Conservation (phyloP, 2,113 vertebrate genomes). For the Piliocolobus tephrosceles region DNA sequence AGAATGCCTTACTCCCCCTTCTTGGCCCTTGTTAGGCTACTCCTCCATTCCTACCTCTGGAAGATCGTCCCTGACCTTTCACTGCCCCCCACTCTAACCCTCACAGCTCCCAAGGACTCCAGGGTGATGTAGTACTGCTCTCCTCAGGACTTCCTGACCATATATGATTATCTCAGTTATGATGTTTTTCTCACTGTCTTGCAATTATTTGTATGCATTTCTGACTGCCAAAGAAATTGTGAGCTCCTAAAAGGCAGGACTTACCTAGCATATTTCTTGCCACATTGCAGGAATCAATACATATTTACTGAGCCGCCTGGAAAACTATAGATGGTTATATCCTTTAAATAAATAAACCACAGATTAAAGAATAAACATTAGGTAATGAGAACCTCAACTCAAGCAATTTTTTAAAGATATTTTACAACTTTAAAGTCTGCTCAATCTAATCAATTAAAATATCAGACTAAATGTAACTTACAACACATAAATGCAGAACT, state of each 20-base stretch:
- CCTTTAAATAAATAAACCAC: background rate
- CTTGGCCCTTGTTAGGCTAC: background rate
- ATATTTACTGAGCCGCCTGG: background rate
- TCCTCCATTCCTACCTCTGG: background rate
- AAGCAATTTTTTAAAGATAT: background rate
- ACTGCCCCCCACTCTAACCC: accelerated
- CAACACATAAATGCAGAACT: background rate
- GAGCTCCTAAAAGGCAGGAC: background rate
- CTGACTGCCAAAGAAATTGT: background rate
- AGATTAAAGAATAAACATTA: background rate
- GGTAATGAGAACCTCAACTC: background rate
- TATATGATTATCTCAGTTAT: background rate
- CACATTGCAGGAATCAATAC: background rate
- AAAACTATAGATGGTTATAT: background rate
- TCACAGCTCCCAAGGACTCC: background rate
- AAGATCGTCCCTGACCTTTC: background rate
- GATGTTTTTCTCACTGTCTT: background rate
- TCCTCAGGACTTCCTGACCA: background rate
- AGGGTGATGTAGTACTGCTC: no score
- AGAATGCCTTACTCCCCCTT: background rate
- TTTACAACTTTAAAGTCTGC: background rate
- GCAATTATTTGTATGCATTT: background rate
- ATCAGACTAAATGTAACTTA: background rate
- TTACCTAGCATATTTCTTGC: background rate
- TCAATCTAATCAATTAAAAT: background rate